Percentiles rank a stretch among this genome's conserved stretches.
These are phyloP conservation scores for Sebastolobus altivelis DNA, from an alignment of 2,797 vertebrate species.

Conservation along the genomic window DNA sequence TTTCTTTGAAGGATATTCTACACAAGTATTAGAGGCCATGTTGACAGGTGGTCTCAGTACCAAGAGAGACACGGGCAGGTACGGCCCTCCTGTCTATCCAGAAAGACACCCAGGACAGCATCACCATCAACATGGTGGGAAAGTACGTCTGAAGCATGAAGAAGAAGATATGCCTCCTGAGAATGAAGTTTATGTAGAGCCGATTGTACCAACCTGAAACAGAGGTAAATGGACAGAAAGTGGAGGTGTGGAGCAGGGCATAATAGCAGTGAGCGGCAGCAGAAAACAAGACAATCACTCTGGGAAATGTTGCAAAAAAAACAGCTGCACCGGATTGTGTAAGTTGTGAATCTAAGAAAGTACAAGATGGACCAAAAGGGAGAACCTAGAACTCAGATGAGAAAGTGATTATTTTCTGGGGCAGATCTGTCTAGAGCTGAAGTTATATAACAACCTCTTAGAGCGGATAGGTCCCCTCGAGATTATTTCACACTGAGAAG, in stretches of 20 bases:
- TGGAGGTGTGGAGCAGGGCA: neutral
- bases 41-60: conserved; percentile 59
- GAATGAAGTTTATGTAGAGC: conserved; percentile 95
- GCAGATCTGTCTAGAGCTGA: conserved; percentile 23
- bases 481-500: conserved; percentile 44
- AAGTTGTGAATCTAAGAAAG: conserved; percentile 9
- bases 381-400: conserved; percentile 23
- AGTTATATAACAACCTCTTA: conserved; percentile 44
- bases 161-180: conserved; percentile 95
- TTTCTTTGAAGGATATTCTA: neutral
- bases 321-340: neutral
- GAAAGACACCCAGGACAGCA: conserved; percentile 97
- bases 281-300: neutral
- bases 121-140: conserved; percentile 94
- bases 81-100: conserved; percentile 94
- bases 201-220: conserved; percentile 93
- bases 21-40: neutral
- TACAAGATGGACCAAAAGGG: neutral
- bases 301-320: neutral
- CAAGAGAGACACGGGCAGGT: conserved; percentile 92
- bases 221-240: conserved; percentile 34
- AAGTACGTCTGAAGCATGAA: conserved; percentile 97
- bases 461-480: conserved; percentile 5
- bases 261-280: neutral
- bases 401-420: conserved; percentile 21